Base-by-base conservation (phyloP, 2,113 vertebrate species). In the Centropristis striata region DNA sequence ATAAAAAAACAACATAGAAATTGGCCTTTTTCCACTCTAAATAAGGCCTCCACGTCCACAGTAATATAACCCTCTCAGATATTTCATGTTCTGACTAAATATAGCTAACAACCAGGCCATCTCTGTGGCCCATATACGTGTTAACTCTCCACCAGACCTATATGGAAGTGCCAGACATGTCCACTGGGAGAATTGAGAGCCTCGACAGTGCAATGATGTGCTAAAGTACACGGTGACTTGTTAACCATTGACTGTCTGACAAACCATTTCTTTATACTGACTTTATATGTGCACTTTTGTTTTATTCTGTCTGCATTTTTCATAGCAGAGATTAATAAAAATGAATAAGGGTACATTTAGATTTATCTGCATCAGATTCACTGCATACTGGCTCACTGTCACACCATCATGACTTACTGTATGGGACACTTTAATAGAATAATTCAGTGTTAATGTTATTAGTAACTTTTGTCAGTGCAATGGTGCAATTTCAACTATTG, bases 81-180 rank as follows among this genome's bases (percentile, higher is more conserved):
- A 59, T 15, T 21, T 55, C n/a, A 18, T 32, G 20, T 47, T 67
- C 66, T 58, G 39, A 58, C 57, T 84, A 88, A 78, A 88, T 86
- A 86, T 91, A 91, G 81, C 23, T 0, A 57, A 54, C 42, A 89
- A 86, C 75, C 83, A 86, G 90, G 87, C 58, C 85, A 83, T 74
- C 70, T 65, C 72, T 86, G 42, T 91, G 90, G 78, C 83, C 90
- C 81, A 84, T 84, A 81, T 89, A 71, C 50, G 75, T 61, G 78
- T 32, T 77, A 61, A 55, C 47, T 70, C 61, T 57, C 21, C 61
- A 54, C 14, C 49, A 54, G 87, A 51, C 74, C 75, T 77, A 65
- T 74, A 79, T 81, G 80, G 65, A 86, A 65, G 72, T 46, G 71
- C 28, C 69, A 81, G 73, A 86, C 71, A 10, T 46, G 57, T 49